These are phyloP conservation scores for Cremastobaeus sp. DNA, from an alignment of 2,888 invertebrate genomes.

Conservation along the genomic window DNA sequence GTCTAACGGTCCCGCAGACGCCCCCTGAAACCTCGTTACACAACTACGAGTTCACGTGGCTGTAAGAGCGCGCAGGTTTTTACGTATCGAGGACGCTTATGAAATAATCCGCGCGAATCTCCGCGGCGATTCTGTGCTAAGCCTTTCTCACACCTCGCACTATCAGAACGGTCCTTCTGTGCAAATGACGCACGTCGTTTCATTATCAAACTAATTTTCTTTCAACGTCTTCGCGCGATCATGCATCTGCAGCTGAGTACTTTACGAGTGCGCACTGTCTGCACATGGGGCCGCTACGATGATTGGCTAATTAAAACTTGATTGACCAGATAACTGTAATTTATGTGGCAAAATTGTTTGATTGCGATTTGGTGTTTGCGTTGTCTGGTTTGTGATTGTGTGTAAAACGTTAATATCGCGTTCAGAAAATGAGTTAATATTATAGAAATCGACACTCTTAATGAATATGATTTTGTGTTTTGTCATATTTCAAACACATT, in stretches of 20 bases:
- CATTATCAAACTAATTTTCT: conserved; percentile 56
- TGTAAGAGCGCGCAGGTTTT: conserved; percentile 72
- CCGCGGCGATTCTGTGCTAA: conserved; percentile 62
- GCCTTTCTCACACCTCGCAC: conserved; percentile 64
- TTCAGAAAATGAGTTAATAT: too few relatives aligned
- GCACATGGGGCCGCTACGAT: conserved; percentile 4
- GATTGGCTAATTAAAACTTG: conserved; percentile 52
- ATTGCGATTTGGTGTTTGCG: conserved; percentile 1
- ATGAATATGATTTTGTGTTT: too few relatives aligned
- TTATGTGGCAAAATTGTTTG: conserved; percentile 26
- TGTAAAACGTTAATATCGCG: too few relatives aligned
- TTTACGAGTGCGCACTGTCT: conserved; percentile 23
- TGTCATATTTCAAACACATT: too few relatives aligned
- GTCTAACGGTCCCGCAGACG: conserved; percentile 51
- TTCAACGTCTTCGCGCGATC: conserved; percentile 27
- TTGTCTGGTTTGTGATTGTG: background rate
- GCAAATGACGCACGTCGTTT: conserved; percentile 30
- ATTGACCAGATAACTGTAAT: conserved; percentile 43
- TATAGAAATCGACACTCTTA: too few relatives aligned
- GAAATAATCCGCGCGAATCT: conserved; percentile 72
- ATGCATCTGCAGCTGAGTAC: conserved; percentile 11
- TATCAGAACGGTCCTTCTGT: conserved; percentile 45
- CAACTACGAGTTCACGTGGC: conserved; percentile 66
- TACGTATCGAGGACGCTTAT: conserved; percentile 75
- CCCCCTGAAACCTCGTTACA: conserved; percentile 64